A percentile compares a stretch with the other conserved stretches of the same genome.
phyloP scores from a whole-genome alignment of 2,113 vertebrate genomes.

The Tretioscincus oriximinensis region DNA sequence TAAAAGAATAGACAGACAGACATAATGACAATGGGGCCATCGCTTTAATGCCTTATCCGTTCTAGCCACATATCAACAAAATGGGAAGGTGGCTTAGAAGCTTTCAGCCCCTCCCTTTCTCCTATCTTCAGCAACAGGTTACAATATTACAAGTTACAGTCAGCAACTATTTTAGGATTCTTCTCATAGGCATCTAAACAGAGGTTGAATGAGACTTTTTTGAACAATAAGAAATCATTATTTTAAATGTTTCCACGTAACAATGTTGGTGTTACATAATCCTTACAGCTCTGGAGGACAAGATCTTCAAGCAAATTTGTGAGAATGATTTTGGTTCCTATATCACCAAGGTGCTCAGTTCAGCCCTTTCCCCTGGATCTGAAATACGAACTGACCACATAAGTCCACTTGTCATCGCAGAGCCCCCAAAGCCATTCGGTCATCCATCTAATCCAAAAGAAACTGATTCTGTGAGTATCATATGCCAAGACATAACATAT shows the following conservation, averaged over 20 bases:
- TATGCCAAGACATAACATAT: not conserved
- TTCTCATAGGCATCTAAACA: too few relatives aligned
- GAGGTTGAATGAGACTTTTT: not conserved
- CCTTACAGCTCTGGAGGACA: constrained; percentile 76
- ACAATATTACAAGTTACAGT: too few relatives aligned
- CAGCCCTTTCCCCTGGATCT: constrained; percentile 33
- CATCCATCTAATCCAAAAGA: constrained; percentile 23
- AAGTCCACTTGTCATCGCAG: not conserved
- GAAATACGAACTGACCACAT: constrained; percentile 9
- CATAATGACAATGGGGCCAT: too few relatives aligned
- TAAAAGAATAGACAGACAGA: too few relatives aligned
- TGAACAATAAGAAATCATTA: not conserved
- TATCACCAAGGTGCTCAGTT: constrained; percentile 49
- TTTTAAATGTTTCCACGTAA: not conserved
- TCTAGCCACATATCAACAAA: too few relatives aligned
- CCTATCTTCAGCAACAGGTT: too few relatives aligned
- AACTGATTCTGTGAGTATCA: constrained; percentile 52
- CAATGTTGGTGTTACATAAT: not conserved
- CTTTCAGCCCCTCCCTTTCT: too few relatives aligned
- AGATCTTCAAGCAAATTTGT: constrained; percentile 79
- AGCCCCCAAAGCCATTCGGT: not conserved
- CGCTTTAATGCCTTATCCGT: too few relatives aligned
- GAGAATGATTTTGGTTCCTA: constrained; percentile 62
- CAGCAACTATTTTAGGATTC: too few relatives aligned
- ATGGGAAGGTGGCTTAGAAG: too few relatives aligned